Percentiles rank a stretch among this genome's conserved stretches.
These are phyloP conservation scores for Podotricha telesiphe DNA, from an alignment of 2,888 invertebrate species.

Conservation along the genomic window DNA sequence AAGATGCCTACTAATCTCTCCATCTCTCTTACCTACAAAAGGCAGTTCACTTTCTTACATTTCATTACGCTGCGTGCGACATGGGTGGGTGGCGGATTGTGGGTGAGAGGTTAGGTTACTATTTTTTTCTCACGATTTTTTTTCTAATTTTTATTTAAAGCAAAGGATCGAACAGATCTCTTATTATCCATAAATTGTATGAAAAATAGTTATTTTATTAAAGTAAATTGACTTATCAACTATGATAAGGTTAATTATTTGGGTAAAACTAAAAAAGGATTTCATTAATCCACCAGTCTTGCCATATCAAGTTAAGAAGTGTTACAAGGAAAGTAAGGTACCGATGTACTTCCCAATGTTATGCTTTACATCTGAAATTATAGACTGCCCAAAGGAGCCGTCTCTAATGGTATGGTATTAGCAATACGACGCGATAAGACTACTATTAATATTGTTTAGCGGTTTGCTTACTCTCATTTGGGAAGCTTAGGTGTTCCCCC, in stretches of 20 bases:
- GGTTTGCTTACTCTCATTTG: slow-evolving; percentile 44
- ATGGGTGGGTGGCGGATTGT: too few species aligned
- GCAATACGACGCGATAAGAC: slow-evolving; percentile 43
- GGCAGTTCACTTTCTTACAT: too few species aligned
- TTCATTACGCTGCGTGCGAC: too few species aligned
- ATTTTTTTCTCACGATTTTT: too few species aligned
- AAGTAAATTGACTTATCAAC: not conserved
- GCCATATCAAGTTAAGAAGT: not conserved
- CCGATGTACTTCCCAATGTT: not conserved
- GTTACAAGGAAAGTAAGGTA: not conserved
- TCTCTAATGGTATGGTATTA: slow-evolving; percentile 17
- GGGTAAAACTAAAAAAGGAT: not conserved
- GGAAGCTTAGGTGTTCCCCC: slow-evolving; percentile 37
- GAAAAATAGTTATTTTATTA: too few species aligned
- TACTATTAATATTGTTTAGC: slow-evolving; percentile 52
- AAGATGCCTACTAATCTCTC: too few species aligned
- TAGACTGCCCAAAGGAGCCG: slow-evolving; percentile 4
- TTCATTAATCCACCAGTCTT: not conserved
- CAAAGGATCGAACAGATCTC: too few species aligned
- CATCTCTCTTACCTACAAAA: too few species aligned
- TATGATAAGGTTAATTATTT: not conserved
- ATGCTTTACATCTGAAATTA: not conserved
- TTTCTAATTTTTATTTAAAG: too few species aligned
- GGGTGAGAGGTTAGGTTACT: too few species aligned
- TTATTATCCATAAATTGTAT: too few species aligned